Conservation (phyloP, 2,888 invertebrate species). For the Anticlea derivata region DNA sequence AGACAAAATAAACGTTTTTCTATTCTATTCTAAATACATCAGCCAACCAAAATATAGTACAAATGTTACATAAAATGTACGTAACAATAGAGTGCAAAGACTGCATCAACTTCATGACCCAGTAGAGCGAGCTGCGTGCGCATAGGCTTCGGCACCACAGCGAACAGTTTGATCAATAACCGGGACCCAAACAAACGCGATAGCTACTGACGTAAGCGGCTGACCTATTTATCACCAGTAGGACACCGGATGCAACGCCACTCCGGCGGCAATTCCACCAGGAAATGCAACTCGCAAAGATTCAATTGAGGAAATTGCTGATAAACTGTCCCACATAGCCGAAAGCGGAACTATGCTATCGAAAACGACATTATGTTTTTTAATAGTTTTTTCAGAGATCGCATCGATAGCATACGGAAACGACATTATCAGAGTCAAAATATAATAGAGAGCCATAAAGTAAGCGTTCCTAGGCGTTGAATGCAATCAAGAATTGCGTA, state of each 20-base stretch:
- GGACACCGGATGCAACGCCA: slow-evolving; percentile 30
- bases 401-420: too few species aligned
- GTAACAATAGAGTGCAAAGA: slow-evolving; percentile 38
- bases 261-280: slow-evolving; percentile 15
- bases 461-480: too few species aligned
- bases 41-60: too few species aligned
- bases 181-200: slow-evolving; percentile 78
- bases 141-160: slow-evolving; percentile 45
- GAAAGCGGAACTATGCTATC: background rate
- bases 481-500: too few species aligned
- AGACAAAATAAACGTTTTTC: too few species aligned
- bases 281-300: slow-evolving; percentile 25
- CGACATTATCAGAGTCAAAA: background rate
- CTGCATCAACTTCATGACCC: slow-evolving; percentile 46
- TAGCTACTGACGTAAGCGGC: slow-evolving; percentile 58
- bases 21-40: too few species aligned
- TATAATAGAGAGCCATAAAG: background rate
- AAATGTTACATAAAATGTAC: slow-evolving; percentile 27
- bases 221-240: slow-evolving; percentile 70
- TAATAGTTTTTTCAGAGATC: too few species aligned
- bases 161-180: slow-evolving; percentile 65
- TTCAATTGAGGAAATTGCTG: slow-evolving; percentile 10
- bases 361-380: too few species aligned
- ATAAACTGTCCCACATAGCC: background rate
- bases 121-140: slow-evolving; percentile 61